A percentile compares a stretch with the other conserved stretches of the same genome.
Conservation (phyloP, 2,113 vertebrate genomes). For the Scomber scombrus region DNA sequence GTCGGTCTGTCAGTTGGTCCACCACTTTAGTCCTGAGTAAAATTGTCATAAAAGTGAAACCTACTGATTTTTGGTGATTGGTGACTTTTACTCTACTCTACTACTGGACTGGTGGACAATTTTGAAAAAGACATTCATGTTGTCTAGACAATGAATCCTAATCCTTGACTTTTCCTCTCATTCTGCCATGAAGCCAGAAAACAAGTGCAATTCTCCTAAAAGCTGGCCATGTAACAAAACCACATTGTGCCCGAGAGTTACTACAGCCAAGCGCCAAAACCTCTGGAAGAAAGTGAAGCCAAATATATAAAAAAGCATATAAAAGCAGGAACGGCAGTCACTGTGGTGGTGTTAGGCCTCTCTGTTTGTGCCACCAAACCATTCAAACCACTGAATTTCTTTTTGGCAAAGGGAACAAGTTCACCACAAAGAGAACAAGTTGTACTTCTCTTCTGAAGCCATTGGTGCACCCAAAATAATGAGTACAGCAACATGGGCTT, state of each 20-base stretch:
- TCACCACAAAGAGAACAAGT: slow-evolving; percentile 10
- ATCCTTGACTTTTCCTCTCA: too few species aligned
- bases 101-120: too few species aligned
- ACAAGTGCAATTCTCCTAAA: neutral
- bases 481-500: neutral
- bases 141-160: too few species aligned
- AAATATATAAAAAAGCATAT: slow-evolving; percentile 23
- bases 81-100: too few species aligned
- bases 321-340: slow-evolving; percentile 8
- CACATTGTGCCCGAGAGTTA: neutral
- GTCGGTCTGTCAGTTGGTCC: too few species aligned
- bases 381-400: slow-evolving; percentile 24
- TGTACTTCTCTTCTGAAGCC: neutral
- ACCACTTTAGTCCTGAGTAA: too few species aligned
- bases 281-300: slow-evolving; percentile 1
- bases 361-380: slow-evolving; percentile 3
- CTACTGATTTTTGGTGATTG: too few species aligned
- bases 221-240: neutral
- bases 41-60: too few species aligned
- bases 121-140: too few species aligned
- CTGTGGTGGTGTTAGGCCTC: neutral
- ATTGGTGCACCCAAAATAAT: neutral
- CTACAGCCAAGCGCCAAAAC: neutral
- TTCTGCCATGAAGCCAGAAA: neutral
- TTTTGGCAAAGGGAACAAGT: slow-evolving; percentile 20